Conservation (phyloP, 2,888 invertebrate species). For the Drosophila infuscata region DNA sequence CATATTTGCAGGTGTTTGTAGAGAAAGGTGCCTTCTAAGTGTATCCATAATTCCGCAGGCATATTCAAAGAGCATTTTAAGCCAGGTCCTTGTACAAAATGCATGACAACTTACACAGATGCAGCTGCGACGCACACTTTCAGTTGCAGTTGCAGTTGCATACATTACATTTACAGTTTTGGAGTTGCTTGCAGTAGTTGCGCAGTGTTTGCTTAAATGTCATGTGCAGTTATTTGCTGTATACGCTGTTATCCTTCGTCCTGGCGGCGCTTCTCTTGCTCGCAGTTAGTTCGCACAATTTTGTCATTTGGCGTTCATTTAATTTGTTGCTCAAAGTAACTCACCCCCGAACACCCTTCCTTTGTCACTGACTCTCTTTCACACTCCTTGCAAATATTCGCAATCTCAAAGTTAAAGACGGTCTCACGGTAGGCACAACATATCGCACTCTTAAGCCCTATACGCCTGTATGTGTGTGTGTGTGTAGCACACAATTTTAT, state of each 20-base stretch:
- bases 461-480: constrained; percentile 15
- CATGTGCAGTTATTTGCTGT: constrained; percentile 18
- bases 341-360: not conserved
- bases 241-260: constrained; percentile 25
- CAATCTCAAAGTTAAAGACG: constrained; percentile 43
- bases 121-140: constrained; percentile 9
- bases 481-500: constrained; percentile 59
- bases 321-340: constrained; percentile 45
- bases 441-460: constrained; percentile 32
- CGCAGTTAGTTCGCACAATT: constrained; percentile 29
- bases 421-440: constrained; percentile 49
- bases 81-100: constrained; percentile 40
- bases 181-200: not conserved
- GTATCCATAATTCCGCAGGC: constrained; percentile 30
- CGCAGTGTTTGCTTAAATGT: constrained; percentile 18
- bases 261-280: constrained; percentile 1
- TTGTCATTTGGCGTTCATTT: constrained; percentile 45
- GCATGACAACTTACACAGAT: constrained; percentile 14
- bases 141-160: constrained; percentile 4
- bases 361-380: constrained; percentile 46
- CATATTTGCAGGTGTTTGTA: not conserved
- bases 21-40: not conserved
- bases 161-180: not conserved
- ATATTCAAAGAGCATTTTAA: constrained; percentile 52
- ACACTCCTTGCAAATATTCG: constrained; percentile 53